Evolutionary conservation across 2,797 vertebrate species (phyloP).

Genomic region (Coccyzus lansbergi): DNA sequence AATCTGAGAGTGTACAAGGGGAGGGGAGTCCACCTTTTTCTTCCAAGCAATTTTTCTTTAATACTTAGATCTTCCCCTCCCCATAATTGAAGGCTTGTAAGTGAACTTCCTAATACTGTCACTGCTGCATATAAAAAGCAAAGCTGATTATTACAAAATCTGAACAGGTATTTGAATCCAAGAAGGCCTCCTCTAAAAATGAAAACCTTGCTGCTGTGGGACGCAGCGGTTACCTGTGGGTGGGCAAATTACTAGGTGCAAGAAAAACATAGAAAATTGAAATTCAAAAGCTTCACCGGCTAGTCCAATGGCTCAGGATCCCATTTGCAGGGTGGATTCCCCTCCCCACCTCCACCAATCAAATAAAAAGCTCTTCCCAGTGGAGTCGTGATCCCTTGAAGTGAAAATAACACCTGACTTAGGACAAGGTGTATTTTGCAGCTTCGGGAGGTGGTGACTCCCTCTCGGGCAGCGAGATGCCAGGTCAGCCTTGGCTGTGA

Average conservation of each 20-base stretch:
- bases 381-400: background rate
- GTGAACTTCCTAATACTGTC: background rate
- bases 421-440: background rate
- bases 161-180: background rate
- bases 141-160: background rate
- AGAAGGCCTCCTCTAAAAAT: background rate
- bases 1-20: accelerated
- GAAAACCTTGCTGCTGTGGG: background rate
- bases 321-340: background rate
- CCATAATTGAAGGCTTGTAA: background rate
- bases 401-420: accelerated
- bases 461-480: background rate
- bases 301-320: background rate
- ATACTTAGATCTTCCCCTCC: accelerated
- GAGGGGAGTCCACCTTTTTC: background rate
- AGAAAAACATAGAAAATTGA: background rate
- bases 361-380: background rate
- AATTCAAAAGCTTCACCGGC: background rate
- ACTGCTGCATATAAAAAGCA: background rate
- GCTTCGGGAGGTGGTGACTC: background rate
- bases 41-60: background rate
- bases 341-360: background rate
- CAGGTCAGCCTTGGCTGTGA: accelerated
- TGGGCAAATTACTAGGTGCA: background rate
- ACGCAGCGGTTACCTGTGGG: background rate